phyloP scores from a whole-genome alignment of 2,113 vertebrate species.

The Eurypyga helias region DNA sequence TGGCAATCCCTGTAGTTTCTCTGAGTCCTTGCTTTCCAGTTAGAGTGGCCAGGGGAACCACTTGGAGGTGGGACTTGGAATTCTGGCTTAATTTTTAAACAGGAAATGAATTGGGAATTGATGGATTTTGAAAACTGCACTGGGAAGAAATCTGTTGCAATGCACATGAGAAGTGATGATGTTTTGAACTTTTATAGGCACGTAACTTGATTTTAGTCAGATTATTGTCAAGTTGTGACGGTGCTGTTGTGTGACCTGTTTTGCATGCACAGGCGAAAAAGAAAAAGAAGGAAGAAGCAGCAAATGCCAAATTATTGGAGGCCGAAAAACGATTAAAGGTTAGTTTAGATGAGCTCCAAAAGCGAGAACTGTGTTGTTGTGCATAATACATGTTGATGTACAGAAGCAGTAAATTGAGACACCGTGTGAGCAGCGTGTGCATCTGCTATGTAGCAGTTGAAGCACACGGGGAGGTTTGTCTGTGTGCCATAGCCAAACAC shows the following conservation, averaged over 20 bases:
- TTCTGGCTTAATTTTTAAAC: neutral
- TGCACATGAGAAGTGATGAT: neutral
- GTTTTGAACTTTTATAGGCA: slow-evolving; percentile 61
- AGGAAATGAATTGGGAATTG: neutral
- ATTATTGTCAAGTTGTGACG: slow-evolving; percentile 70
- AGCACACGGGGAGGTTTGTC: neutral
- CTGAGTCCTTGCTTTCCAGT: neutral
- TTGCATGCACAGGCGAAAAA: slow-evolving; percentile 91
- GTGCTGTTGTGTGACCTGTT: slow-evolving; percentile 83
- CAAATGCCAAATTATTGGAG: slow-evolving; percentile 95
- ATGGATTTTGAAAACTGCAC: neutral
- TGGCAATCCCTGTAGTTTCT: neutral
- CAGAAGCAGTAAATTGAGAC: neutral
- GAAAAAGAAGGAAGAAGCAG: slow-evolving; percentile 95
- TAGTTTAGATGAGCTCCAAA: slow-evolving; percentile 75
- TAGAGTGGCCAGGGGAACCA: neutral
- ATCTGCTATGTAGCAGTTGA: neutral
- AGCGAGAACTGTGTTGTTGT: slow-evolving; percentile 24
- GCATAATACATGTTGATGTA: neutral
- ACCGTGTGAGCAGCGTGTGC: too few relatives aligned
- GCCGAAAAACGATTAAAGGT: slow-evolving; percentile 96
- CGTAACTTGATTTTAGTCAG: slow-evolving; percentile 72
- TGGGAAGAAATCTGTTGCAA: slow-evolving; percentile 12
- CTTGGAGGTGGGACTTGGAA: neutral
- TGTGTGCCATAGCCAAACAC: neutral